A percentile compares a stretch with the other conserved stretches of the same genome.
phyloP scores from a whole-genome alignment of 2,113 vertebrate species.

The Pollachius pollachius region DNA sequence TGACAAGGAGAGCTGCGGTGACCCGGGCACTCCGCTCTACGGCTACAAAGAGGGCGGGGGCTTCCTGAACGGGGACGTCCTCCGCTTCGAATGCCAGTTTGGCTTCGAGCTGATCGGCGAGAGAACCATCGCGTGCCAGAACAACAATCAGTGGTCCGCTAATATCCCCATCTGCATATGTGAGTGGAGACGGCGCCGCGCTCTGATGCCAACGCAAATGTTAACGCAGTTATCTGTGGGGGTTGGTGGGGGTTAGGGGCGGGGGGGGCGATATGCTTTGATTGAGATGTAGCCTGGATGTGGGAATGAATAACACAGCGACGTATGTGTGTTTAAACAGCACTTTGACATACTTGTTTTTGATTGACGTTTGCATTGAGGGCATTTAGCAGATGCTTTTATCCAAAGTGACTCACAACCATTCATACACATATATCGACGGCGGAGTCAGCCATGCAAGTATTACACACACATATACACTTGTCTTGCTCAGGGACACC shows the following conservation, averaged over 20 bases:
- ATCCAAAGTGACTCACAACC: too few species aligned
- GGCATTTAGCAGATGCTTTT: too few species aligned
- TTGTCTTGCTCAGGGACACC: too few species aligned
- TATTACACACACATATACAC: too few species aligned
- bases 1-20: constrained; percentile 96
- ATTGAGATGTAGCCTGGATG: too few species aligned
- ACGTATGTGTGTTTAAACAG: too few species aligned
- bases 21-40: constrained; percentile 93
- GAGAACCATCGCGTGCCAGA: constrained; percentile 94
- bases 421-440: too few species aligned
- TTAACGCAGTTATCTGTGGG: constrained; percentile 45
- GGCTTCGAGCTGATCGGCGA: constrained; percentile 98
- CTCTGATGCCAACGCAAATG: constrained; percentile 34
- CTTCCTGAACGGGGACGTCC: constrained; percentile 91
- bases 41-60: constrained; percentile 92
- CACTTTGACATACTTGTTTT: too few species aligned
- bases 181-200: constrained; percentile 71
- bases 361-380: too few species aligned
- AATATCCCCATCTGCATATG: constrained; percentile 99
- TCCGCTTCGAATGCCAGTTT: constrained; percentile 97
- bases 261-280: too few species aligned
- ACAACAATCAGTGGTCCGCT: constrained; percentile 99
- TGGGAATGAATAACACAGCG: too few species aligned
- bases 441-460: too few species aligned
- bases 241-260: constrained; percentile 1